These are phyloP conservation scores for Volucella bombylans DNA, from an alignment of 2,888 invertebrate genomes.

Conservation along the genomic window DNA sequence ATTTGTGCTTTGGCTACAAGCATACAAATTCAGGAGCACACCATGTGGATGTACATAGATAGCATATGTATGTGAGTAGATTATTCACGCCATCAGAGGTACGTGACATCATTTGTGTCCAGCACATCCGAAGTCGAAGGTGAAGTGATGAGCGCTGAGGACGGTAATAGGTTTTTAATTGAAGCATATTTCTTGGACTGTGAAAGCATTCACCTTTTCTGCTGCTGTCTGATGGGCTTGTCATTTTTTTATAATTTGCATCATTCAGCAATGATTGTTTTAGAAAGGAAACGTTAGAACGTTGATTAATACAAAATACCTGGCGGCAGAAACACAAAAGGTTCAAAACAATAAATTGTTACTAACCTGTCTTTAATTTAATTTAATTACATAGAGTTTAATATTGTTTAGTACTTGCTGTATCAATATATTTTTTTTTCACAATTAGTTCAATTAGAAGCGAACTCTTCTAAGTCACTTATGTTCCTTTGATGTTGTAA, in stretches of 20 bases:
- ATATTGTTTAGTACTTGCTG: too few species aligned
- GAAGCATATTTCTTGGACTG: constrained; percentile 15
- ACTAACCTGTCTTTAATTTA: background rate
- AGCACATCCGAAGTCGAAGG: constrained; percentile 8
- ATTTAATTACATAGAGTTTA: too few species aligned
- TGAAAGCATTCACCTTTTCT: constrained; percentile 28
- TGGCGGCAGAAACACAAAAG: constrained; percentile 24
- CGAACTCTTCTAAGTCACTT: too few species aligned
- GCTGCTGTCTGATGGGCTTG: background rate
- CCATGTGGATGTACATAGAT: background rate
- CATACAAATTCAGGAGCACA: background rate
- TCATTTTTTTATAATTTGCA: constrained; percentile 40
- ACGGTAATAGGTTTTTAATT: constrained; percentile 51
- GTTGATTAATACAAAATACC: constrained; percentile 44
- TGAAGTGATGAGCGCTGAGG: constrained; percentile 11
- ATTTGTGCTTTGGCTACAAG: constrained; percentile 26
- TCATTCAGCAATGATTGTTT: constrained; percentile 52
- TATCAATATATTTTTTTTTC: too few species aligned
- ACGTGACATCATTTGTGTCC: constrained; percentile 47
- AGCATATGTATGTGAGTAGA: background rate
- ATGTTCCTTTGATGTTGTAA: too few species aligned
- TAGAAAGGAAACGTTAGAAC: constrained; percentile 13
- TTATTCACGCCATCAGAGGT: constrained; percentile 25
- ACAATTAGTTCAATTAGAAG: too few species aligned
- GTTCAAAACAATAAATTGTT: constrained; percentile 7